These are phyloP conservation scores for Eilema caniola DNA, from an alignment of 2,888 invertebrate species.

Conservation along the genomic window DNA sequence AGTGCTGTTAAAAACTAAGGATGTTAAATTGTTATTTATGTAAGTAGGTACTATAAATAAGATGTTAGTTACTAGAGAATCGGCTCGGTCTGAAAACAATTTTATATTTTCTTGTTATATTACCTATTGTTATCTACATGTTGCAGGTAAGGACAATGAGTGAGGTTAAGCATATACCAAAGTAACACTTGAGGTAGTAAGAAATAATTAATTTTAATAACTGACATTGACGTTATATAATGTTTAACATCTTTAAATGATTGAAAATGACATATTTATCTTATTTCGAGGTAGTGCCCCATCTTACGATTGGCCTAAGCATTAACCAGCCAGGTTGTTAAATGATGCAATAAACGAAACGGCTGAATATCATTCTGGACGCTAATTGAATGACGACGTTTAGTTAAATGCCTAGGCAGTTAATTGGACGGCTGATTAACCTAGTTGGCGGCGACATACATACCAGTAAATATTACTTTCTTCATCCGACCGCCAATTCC, in stretches of 20 bases:
- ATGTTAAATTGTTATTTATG: background rate
- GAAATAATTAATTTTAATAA: background rate
- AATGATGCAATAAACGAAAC: too few relatives aligned
- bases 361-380: too few relatives aligned
- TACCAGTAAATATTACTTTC: too few relatives aligned
- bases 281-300: too few relatives aligned
- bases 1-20: background rate
- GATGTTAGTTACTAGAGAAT: background rate
- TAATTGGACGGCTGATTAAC: too few relatives aligned
- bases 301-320: too few relatives aligned
- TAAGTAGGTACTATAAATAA: background rate
- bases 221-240: background rate
- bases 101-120: slow-evolving; percentile 3
- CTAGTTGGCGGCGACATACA: too few relatives aligned
- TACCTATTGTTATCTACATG: slow-evolving; percentile 28
- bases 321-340: too few relatives aligned
- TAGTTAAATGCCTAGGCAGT: too few relatives aligned
- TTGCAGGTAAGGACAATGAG: slow-evolving; percentile 41
- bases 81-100: background rate
- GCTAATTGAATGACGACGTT: too few relatives aligned
- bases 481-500: too few relatives aligned
- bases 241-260: background rate
- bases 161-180: background rate
- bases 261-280: background rate
- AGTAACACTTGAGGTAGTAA: slow-evolving; percentile 17